Percentiles rank a stretch among this genome's conserved stretches.
Conservation (phyloP, 2,888 invertebrate genomes). For the Rhorus exstirpatorius region DNA sequence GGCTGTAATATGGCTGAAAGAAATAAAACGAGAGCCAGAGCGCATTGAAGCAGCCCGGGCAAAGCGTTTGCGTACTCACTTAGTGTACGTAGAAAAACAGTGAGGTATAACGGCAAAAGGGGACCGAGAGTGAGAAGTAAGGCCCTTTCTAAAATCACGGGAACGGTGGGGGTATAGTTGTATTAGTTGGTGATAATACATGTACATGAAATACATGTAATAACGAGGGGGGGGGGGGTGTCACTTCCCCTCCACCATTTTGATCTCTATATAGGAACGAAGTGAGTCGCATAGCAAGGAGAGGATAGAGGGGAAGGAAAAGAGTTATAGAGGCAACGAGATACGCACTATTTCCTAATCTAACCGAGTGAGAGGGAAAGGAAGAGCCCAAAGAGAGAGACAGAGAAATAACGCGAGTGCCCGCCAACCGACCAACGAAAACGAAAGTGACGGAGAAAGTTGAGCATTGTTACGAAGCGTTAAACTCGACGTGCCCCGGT, state of each 20-base stretch:
- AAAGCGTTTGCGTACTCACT: constrained; percentile 65
- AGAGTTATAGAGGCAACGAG: constrained; percentile 75
- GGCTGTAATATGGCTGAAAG: constrained; percentile 8
- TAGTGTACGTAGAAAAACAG: constrained; percentile 43
- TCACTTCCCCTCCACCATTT: constrained; percentile 15
- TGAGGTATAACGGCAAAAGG: constrained; percentile 24
- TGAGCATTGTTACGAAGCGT: constrained; percentile 85
- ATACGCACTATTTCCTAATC: constrained; percentile 81
- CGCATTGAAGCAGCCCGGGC: constrained; percentile 14
- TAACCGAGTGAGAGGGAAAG: constrained; percentile 68
- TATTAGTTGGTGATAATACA: constrained; percentile 55
- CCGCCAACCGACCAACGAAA: constrained; percentile 83
- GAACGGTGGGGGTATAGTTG: constrained; percentile 74
- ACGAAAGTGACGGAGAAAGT: constrained; percentile 86
- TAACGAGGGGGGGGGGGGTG: neutral
- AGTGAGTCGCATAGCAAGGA: constrained; percentile 25
- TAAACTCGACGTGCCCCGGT: constrained; percentile 76
- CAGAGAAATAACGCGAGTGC: constrained; percentile 60
- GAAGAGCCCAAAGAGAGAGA: constrained; percentile 18
- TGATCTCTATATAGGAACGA: constrained; percentile 39
- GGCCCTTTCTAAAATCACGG: constrained; percentile 83
- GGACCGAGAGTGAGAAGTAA: constrained; percentile 60
- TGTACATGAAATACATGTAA: constrained; percentile 7
- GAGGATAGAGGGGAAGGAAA: constrained; percentile 63
- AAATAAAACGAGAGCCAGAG: constrained; percentile 50